Evolutionary conservation across 2,888 invertebrate species (phyloP).

Genomic region (Aricia artaxerxes): DNA sequence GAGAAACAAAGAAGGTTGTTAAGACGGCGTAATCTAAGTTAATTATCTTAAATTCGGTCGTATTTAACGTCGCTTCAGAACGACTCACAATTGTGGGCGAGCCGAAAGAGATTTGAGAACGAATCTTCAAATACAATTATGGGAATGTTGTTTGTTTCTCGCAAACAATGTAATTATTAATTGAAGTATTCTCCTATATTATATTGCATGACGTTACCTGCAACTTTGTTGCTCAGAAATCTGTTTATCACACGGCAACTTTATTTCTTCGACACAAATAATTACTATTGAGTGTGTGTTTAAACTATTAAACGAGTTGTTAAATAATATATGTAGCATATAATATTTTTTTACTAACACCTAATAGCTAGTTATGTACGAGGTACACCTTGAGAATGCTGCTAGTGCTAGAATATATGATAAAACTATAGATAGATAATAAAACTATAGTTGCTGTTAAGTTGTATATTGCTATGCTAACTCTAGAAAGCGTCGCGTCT

Average conservation of each 20-base stretch:
- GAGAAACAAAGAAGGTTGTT: conserved; percentile 60
- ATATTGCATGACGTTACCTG: neutral
- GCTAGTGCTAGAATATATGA: too few relatives aligned
- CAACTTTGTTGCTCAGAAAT: neutral
- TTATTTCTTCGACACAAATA: too few relatives aligned
- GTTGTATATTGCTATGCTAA: too few relatives aligned
- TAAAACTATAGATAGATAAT: too few relatives aligned
- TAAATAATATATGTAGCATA: too few relatives aligned
- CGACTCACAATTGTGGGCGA: conserved; percentile 69
- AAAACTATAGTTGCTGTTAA: too few relatives aligned
- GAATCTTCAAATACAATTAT: conserved; percentile 75
- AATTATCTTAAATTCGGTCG: conserved; percentile 75
- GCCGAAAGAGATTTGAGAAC: conserved; percentile 73
- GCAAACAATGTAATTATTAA: conserved; percentile 45
- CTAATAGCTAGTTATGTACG: too few relatives aligned
- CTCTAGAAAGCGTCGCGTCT: too few relatives aligned
- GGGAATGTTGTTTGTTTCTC: conserved; percentile 66
- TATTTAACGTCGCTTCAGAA: conserved; percentile 73
- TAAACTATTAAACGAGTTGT: too few relatives aligned
- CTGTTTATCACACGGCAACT: neutral
- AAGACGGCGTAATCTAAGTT: conserved; percentile 73
- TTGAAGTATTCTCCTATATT: neutral
- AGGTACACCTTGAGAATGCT: too few relatives aligned
- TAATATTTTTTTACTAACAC: too few relatives aligned
- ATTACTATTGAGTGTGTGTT: too few relatives aligned